Evolutionary conservation across 2,113 vertebrate genomes (phyloP), one percentile per base, ranked within the genome.

Genomic region (Ursus arctos): DNA sequence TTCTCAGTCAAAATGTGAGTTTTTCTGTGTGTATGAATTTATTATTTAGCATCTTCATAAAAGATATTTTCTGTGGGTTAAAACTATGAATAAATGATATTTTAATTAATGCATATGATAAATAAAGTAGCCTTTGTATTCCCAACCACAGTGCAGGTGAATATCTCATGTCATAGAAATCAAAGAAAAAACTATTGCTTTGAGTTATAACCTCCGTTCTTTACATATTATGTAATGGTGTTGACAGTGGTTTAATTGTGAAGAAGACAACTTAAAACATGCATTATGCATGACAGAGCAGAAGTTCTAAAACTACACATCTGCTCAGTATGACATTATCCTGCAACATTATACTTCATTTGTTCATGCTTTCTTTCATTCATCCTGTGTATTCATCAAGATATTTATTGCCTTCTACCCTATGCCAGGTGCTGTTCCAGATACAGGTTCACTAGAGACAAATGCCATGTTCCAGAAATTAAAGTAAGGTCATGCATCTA

Each of bases 191-290:
- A 59, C 4, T 69, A 36, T 55, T 91, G 49, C 40, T 91, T 95
- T 91, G 43, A 83, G 16, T 77, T 76, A 4, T 59, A n/a, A 61
- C 28, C 36, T 89, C 28, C 82, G 9, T 81, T 95, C 47, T 94
- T 96, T 91, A 84, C 16, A 74, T 65, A 91, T 65, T 80, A 84
- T 69, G 16, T 31, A 84, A 7, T 82, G 43, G 28, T 71, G 11
- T 4, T 76, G 24, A 85, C 36, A 82, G 51, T 69, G n/a, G 63
- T 11, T 61, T 74, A 21, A 86, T 81, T 55, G 61, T 82, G 61
- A 97, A 81, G 51, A 71, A 86, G 89, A 80, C 13, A 51, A 61
- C 28, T 77, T 92, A 94, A 74, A 71, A 55, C 82, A 81, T 36
- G 14, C 93, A n/a, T 80, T 87, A 88, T 94, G 28, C 18, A 57